Conservation (phyloP, 2,888 invertebrate species). For the Rhagophthalmus giganteus region DNA sequence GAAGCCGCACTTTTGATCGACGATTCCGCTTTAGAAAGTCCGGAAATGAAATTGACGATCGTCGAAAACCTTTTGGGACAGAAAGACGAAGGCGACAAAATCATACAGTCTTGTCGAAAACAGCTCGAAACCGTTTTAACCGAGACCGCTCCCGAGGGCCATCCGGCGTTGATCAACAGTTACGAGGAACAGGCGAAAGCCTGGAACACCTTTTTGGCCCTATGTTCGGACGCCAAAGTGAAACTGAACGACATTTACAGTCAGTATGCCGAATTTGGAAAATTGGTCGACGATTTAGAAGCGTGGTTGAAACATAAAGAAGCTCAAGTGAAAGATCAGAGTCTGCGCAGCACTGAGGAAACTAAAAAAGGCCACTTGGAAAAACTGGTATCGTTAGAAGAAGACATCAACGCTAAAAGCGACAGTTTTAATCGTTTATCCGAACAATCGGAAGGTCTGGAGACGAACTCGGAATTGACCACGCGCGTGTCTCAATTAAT, state of each 20-base stretch:
- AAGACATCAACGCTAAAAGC: slow-evolving; percentile 69
- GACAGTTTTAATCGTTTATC: slow-evolving; percentile 69
- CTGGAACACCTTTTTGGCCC: slow-evolving; percentile 74
- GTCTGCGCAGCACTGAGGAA: slow-evolving; percentile 81
- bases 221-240: slow-evolving; percentile 71
- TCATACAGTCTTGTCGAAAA: slow-evolving; percentile 69
- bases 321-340: slow-evolving; percentile 83
- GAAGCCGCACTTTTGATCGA: slow-evolving; percentile 79
- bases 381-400: slow-evolving; percentile 72
- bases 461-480: slow-evolving; percentile 75
- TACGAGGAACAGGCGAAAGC: slow-evolving; percentile 73
- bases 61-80: slow-evolving; percentile 77
- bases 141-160: slow-evolving; percentile 78
- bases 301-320: slow-evolving; percentile 87
- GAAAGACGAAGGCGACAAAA: slow-evolving; percentile 71
- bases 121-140: slow-evolving; percentile 73
- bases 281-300: slow-evolving; percentile 74
- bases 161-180: slow-evolving; percentile 71
- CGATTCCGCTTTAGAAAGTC: slow-evolving; percentile 76
- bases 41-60: slow-evolving; percentile 72
- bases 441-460: slow-evolving; percentile 70
- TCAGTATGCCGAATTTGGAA: slow-evolving; percentile 81
- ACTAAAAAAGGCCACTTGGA: slow-evolving; percentile 79
- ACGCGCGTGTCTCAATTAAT: slow-evolving; percentile 75
- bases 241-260: slow-evolving; percentile 75